These are phyloP conservation scores for Dryoscopus gambensis DNA, from an alignment of 2,113 vertebrate genomes.

Conservation along the genomic window DNA sequence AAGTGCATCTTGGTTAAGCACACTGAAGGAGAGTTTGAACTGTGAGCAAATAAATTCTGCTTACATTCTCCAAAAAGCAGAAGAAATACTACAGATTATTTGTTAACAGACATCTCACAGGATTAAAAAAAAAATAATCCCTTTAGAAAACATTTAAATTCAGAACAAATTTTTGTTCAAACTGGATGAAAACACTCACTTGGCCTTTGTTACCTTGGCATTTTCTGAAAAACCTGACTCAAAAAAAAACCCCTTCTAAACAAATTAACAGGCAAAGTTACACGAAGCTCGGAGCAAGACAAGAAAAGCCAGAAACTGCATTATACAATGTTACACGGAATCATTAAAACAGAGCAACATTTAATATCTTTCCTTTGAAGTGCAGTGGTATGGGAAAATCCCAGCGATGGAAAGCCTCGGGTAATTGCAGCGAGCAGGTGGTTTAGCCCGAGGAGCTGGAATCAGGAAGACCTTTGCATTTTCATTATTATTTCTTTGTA, in stretches of 20 bases:
- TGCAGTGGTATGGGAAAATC: neutral
- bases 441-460: slow-evolving; percentile 5
- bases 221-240: neutral
- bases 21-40: neutral
- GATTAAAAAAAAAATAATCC: neutral
- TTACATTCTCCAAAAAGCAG: neutral
- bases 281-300: neutral
- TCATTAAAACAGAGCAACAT: neutral
- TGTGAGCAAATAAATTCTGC: neutral
- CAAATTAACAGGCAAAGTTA: neutral
- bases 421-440: neutral
- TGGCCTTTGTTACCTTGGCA: neutral
- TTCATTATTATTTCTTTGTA: neutral
- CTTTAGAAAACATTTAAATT: neutral
- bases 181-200: neutral
- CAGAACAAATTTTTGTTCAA: neutral
- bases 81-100: neutral
- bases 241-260: neutral
- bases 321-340: neutral
- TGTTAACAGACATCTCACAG: neutral
- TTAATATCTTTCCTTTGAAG: slow-evolving; percentile 43
- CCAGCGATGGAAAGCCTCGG: neutral
- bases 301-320: slow-evolving; percentile 8
- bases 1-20: neutral
- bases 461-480: neutral